Conservation (phyloP, 1,140 invertebrate genomes). For the Drosophila bifasciata region DNA sequence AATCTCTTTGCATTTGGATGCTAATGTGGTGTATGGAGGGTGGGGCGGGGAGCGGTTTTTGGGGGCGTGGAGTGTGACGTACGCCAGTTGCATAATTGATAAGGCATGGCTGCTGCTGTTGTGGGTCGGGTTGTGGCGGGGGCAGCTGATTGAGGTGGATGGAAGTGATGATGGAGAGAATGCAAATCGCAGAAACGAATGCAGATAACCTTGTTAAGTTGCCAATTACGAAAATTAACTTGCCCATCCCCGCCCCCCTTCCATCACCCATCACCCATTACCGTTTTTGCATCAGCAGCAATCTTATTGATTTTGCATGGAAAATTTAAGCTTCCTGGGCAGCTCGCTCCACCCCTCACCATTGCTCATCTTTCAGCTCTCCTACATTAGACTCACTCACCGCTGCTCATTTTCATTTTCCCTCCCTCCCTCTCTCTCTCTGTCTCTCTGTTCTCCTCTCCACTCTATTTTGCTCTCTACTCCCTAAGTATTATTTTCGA, state of each 20-base stretch:
- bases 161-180: too few species aligned
- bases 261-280: too few species aligned
- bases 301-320: slow-evolving; percentile 77
- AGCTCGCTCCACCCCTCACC: too few species aligned
- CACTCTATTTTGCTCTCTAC: too few species aligned
- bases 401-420: neutral
- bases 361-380: too few species aligned
- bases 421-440: too few species aligned
- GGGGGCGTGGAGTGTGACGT: slow-evolving; percentile 34
- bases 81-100: slow-evolving; percentile 78
- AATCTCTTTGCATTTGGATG: slow-evolving; percentile 73
- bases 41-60: neutral
- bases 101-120: slow-evolving; percentile 27
- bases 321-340: slow-evolving; percentile 41
- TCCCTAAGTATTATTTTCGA: neutral
- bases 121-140: too few species aligned
- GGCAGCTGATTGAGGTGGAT: neutral
- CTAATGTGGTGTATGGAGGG: slow-evolving; percentile 50
- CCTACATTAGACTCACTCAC: too few species aligned
- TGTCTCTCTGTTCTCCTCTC: too few species aligned
- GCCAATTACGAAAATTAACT: slow-evolving; percentile 82
- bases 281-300: slow-evolving; percentile 33
- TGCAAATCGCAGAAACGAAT: slow-evolving; percentile 72
- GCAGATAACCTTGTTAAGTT: slow-evolving; percentile 81
- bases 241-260: slow-evolving; percentile 13